Conservation (phyloP, 2,797 vertebrate genomes). For the Microctenopoma stevenorrisi region DNA sequence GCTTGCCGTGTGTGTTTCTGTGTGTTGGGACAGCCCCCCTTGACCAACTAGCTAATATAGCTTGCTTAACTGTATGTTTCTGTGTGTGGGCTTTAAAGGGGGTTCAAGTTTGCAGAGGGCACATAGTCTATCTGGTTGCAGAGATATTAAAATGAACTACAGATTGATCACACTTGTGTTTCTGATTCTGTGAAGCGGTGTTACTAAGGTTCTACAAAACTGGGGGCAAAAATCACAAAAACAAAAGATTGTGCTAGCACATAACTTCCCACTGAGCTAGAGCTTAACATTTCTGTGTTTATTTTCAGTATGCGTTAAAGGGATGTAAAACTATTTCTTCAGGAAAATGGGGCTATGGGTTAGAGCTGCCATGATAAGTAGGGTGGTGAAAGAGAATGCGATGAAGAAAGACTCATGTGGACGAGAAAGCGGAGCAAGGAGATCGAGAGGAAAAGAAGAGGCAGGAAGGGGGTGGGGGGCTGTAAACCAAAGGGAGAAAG, state of each 20-base stretch:
- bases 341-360: not conserved
- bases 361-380: not conserved
- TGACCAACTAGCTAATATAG: constrained; percentile 29
- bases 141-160: constrained; percentile 66
- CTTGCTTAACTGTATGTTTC: constrained; percentile 47
- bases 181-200: constrained; percentile 21
- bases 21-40: constrained; percentile 29
- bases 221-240: too few relatives aligned
- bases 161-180: constrained; percentile 70
- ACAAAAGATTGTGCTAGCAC: not conserved
- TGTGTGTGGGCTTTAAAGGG: constrained; percentile 45
- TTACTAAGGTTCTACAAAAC: not conserved
- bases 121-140: constrained; percentile 46
- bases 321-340: not conserved
- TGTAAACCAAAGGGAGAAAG: constrained; percentile 62
- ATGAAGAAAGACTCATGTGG: constrained; percentile 43
- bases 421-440: constrained; percentile 19
- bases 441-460: constrained; percentile 40
- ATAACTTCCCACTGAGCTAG: not conserved
- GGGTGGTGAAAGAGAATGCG: constrained; percentile 16
- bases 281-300: not conserved
- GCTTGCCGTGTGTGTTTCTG: constrained; percentile 74
- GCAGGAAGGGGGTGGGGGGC: constrained; percentile 55
- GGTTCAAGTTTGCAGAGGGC: constrained; percentile 48
- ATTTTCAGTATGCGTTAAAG: not conserved